Percentiles rank a stretch among this genome's conserved stretches.
Conservation (phyloP, 2,888 invertebrate species). For the Drosophila nr. perissopoda region DNA sequence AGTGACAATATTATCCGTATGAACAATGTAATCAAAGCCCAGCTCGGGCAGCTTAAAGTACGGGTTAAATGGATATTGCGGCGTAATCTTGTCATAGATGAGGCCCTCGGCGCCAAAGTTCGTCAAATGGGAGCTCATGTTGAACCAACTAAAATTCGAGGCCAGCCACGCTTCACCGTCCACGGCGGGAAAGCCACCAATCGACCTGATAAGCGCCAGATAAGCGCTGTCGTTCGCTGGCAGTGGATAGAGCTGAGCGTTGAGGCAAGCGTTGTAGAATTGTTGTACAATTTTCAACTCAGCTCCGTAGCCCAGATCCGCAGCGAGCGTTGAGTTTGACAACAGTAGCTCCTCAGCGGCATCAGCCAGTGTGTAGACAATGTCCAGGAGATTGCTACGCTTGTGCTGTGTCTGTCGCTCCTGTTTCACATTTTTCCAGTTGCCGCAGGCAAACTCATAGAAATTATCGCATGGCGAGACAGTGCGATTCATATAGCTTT, state of each 20-base stretch:
- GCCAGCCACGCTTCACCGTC: constrained; percentile 73
- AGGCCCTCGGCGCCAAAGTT: constrained; percentile 73
- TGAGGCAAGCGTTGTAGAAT: constrained; percentile 73
- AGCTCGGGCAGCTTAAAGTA: constrained; percentile 78
- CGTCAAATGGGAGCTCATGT: constrained; percentile 81
- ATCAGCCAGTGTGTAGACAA: constrained; percentile 65
- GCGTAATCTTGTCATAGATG: constrained; percentile 67
- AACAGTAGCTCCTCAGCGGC: constrained; percentile 54
- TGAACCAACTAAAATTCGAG: constrained; percentile 81
- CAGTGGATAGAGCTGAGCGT: constrained; percentile 71
- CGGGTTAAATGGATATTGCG: constrained; percentile 75
- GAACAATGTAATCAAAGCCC: constrained; percentile 79
- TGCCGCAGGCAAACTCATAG: constrained; percentile 83
- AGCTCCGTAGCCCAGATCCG: constrained; percentile 54
- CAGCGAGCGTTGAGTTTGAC: constrained; percentile 44
- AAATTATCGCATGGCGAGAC: constrained; percentile 82
- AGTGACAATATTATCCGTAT: constrained; percentile 78
- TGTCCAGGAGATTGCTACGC: constrained; percentile 77
- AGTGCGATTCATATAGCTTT: constrained; percentile 79
- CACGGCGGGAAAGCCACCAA: constrained; percentile 83
- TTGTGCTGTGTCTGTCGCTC: constrained; percentile 61
- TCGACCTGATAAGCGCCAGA: constrained; percentile 70
- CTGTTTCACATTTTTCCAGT: constrained; percentile 73
- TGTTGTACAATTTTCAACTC: constrained; percentile 75
- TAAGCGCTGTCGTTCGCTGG: constrained; percentile 73